Conservation (phyloP, 1,140 invertebrate species). For the Orius insidiosus region DNA sequence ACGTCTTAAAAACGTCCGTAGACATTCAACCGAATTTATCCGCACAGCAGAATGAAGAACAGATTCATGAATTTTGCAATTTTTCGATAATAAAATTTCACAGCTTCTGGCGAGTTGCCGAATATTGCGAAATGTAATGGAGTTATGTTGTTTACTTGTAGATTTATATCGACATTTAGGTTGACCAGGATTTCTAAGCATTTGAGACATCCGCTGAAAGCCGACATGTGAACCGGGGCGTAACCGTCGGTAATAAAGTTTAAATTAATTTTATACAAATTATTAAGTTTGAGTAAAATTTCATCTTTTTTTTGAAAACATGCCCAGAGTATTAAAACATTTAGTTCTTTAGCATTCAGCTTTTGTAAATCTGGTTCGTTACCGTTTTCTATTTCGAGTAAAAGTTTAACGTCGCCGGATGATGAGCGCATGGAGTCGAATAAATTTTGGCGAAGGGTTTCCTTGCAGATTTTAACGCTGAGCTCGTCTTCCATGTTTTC, state of each 20-base stretch:
- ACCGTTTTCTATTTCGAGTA: slow-evolving; percentile 50
- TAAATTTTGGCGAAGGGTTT: slow-evolving; percentile 48
- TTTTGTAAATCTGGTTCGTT: background rate
- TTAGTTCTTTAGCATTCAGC: slow-evolving; percentile 20
- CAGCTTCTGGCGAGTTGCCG: slow-evolving; percentile 53
- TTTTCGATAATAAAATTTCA: slow-evolving; percentile 49
- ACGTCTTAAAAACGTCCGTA: slow-evolving; percentile 49
- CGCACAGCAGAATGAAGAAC: slow-evolving; percentile 58
- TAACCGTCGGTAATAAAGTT: slow-evolving; percentile 46
- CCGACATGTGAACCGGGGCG: slow-evolving; percentile 51
- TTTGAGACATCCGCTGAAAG: slow-evolving; percentile 55
- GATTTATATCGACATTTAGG: slow-evolving; percentile 46
- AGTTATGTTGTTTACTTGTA: slow-evolving; percentile 32
- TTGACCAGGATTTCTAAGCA: slow-evolving; percentile 47
- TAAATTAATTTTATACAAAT: slow-evolving; percentile 44
- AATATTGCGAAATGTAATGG: slow-evolving; percentile 67
- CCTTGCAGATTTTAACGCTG: slow-evolving; percentile 51
- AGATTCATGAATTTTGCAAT: slow-evolving; percentile 47
- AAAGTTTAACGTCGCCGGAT: slow-evolving; percentile 41
- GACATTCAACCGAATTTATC: slow-evolving; percentile 51
- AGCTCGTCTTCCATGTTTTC: slow-evolving; percentile 42
- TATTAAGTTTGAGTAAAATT: slow-evolving; percentile 38
- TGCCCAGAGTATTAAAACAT: slow-evolving; percentile 48
- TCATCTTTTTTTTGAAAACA: slow-evolving; percentile 49
- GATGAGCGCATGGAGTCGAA: slow-evolving; percentile 49